These are phyloP conservation scores for Hydractinia echinata DNA, from an alignment of 30 jellyfish, hydroid and myxozoan species.

Conservation along the genomic window DNA sequence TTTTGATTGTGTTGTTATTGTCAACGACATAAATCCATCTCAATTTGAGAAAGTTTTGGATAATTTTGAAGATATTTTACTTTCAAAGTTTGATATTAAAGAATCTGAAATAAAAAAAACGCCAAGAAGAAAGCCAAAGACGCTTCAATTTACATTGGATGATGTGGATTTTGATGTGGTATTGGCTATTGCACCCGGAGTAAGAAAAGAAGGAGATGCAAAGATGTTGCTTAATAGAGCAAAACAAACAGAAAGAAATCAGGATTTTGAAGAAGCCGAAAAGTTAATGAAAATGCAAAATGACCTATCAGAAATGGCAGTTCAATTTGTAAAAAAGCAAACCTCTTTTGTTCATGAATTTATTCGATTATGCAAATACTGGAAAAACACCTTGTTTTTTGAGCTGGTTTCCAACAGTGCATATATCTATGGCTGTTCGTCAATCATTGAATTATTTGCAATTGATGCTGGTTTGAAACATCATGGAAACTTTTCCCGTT, in stretches of 20 bases:
- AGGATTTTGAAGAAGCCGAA: background rate
- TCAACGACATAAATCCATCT: background rate
- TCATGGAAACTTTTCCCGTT: background rate
- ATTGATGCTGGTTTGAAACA: background rate
- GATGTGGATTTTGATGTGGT: background rate
- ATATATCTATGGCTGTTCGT: constrained; percentile 1
- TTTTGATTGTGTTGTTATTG: constrained; percentile 16
- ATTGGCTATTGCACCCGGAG: background rate
- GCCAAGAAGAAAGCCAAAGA: constrained; percentile 18
- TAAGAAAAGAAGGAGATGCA: background rate
- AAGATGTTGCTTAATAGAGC: background rate
- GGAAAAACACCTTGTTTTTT: constrained; percentile 14
- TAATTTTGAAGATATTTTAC: background rate
- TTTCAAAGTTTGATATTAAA: background rate
- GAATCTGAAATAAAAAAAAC: background rate
- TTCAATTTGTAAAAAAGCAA: background rate
- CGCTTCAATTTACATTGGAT: background rate
- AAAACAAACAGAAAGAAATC: background rate
- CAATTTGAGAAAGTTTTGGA: background rate
- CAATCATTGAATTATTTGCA: constrained; percentile 19
- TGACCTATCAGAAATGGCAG: background rate
- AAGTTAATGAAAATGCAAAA: background rate
- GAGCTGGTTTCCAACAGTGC: background rate
- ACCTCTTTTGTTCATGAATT: constrained; percentile 12
- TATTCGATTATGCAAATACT: constrained; percentile 4